phyloP scores from a whole-genome alignment of 2,113 vertebrate species.

The Psittacula cyanocephala region DNA sequence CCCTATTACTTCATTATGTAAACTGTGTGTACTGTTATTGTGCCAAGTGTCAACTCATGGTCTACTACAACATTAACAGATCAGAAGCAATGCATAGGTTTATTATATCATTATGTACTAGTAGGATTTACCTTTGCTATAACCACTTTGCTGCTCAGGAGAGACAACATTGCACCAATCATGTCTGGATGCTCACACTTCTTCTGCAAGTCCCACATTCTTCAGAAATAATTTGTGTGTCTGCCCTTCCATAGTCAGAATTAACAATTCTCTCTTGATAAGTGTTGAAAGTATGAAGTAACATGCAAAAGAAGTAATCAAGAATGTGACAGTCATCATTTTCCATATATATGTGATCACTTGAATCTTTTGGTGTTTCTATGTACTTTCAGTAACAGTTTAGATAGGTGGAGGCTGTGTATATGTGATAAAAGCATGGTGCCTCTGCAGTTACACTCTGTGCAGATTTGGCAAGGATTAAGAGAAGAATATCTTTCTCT shows the following conservation, averaged over 20 bases:
- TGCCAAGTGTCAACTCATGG: neutral
- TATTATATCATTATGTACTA: rapidly evolving
- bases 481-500: neutral
- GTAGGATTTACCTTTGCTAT: neutral
- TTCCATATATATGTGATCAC: neutral
- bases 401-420: neutral
- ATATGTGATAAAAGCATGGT: neutral
- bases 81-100: neutral
- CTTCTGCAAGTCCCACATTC: neutral
- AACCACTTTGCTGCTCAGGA: neutral
- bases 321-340: neutral
- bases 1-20: neutral
- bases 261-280: neutral
- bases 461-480: neutral
- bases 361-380: neutral
- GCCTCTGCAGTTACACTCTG: neutral
- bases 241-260: neutral
- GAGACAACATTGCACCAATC: neutral
- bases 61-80: neutral
- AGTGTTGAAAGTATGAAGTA: neutral
- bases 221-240: neutral
- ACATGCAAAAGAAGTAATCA: neutral
- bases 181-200: neutral
- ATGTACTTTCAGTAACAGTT: neutral
- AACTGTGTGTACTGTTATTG: neutral